phyloP scores from a whole-genome alignment of 2,113 vertebrate species.

The Phaethon lepturus region DNA sequence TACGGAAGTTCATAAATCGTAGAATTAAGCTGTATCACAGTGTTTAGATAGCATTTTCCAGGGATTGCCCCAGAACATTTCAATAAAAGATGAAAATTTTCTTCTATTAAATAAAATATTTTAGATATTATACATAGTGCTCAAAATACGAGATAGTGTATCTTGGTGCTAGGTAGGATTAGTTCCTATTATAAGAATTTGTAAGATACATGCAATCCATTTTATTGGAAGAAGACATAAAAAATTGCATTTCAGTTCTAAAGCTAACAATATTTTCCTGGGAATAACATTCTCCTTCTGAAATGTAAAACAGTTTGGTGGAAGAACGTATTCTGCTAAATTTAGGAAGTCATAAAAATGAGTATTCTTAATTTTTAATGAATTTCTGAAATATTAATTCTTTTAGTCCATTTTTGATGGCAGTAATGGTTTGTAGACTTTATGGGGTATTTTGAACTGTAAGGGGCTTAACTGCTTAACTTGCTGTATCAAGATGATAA shows the following conservation, averaged over 20 bases:
- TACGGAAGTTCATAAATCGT: neutral
- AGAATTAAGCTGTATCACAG: neutral
- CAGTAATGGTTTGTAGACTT: slow-evolving; percentile 65
- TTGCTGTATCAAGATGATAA: slow-evolving; percentile 6
- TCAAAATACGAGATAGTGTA: neutral
- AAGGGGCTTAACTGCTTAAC: slow-evolving; percentile 39
- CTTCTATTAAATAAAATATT: neutral
- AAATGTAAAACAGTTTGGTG: slow-evolving; percentile 54
- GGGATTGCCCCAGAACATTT: neutral
- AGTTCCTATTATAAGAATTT: neutral
- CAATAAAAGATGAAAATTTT: neutral
- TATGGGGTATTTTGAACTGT: slow-evolving; percentile 38
- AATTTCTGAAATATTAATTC: slow-evolving; percentile 73
- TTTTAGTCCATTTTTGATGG: slow-evolving; percentile 67
- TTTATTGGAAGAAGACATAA: neutral
- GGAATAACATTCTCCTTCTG: slow-evolving; percentile 10
- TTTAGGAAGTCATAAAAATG: slow-evolving; percentile 63
- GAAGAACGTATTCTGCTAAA: slow-evolving; percentile 58
- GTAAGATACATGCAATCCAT: neutral
- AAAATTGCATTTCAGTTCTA: neutral
- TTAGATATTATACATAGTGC: neutral
- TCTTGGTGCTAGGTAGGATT: neutral
- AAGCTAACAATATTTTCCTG: slow-evolving; percentile 9
- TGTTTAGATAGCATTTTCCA: neutral
- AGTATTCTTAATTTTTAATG: slow-evolving; percentile 73